Evolutionary conservation across 2,113 vertebrate genomes (phyloP).

Genomic region (Spea multiplicata): DNA sequence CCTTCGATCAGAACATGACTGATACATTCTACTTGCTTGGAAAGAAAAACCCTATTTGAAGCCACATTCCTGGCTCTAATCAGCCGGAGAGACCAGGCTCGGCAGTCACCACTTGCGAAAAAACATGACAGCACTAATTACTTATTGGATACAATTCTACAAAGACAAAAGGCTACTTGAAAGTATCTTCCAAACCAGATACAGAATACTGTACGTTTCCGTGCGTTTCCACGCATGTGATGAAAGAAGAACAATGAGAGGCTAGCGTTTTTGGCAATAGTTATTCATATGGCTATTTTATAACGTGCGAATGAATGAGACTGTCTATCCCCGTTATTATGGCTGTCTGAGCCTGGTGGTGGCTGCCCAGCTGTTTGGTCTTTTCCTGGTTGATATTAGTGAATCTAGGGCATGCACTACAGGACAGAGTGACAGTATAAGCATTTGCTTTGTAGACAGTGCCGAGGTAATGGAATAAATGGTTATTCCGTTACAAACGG

Average conservation of each 20-base stretch:
- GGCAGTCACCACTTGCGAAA: not conserved
- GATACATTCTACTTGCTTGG: slow-evolving; percentile 17
- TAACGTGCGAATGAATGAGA: not conserved
- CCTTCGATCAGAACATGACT: slow-evolving; percentile 22
- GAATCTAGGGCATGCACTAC: too few species aligned
- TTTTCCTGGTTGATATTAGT: not conserved
- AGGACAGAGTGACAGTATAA: too few species aligned
- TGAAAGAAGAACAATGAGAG: slow-evolving; percentile 27
- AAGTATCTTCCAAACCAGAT: not conserved
- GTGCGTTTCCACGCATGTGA: not conserved
- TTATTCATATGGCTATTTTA: not conserved
- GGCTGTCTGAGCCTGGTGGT: not conserved
- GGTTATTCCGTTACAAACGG: too few species aligned
- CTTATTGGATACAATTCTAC: slow-evolving; percentile 14
- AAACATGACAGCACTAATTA: slow-evolving; percentile 23
- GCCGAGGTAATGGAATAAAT: too few species aligned
- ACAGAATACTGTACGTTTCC: slow-evolving; percentile 14
- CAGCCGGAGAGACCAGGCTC: slow-evolving; percentile 10
- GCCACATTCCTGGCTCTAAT: slow-evolving; percentile 26
- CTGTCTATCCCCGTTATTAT: not conserved
- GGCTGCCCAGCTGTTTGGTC: not conserved
- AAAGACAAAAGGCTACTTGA: slow-evolving; percentile 12
- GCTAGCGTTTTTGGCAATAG: not conserved
- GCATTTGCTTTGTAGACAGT: too few species aligned
- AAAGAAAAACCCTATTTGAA: not conserved